These are phyloP conservation scores for Cochlearius cochlearius DNA, from an alignment of 2,113 vertebrate genomes.

Conservation along the genomic window DNA sequence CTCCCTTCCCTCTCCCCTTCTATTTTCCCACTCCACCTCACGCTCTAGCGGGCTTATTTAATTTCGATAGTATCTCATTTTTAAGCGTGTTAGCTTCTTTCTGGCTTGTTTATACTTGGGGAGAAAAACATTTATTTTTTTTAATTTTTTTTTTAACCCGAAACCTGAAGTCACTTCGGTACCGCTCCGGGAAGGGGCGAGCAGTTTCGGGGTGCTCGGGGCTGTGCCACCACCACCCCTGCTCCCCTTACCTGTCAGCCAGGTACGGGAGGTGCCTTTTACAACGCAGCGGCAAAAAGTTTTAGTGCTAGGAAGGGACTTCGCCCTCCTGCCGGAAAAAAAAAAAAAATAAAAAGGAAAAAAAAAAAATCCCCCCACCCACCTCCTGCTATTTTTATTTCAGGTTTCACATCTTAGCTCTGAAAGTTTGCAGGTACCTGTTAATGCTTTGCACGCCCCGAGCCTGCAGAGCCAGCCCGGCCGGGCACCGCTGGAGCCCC, in stretches of 20 bases:
- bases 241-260: conserved; percentile 80
- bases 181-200: conserved; percentile 55
- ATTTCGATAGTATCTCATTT: neutral
- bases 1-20: accelerated
- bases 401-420: conserved; percentile 61
- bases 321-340: neutral
- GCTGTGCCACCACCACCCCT: neutral
- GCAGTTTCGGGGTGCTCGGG: conserved; percentile 31
- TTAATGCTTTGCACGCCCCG: conserved; percentile 73
- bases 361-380: neutral
- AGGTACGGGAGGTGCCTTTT: conserved; percentile 80
- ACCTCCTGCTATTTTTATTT: conserved; percentile 33
- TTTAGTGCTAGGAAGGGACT: conserved; percentile 40
- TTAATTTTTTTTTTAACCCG: neutral
- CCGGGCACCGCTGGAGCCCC: conserved; percentile 56
- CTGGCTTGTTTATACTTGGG: conserved; percentile 7
- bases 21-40: conserved; percentile 9
- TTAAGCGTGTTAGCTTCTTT: neutral
- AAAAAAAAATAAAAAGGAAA: neutral
- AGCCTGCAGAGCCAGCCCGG: conserved; percentile 33
- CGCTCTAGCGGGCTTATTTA: neutral
- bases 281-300: conserved; percentile 65
- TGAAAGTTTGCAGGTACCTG: conserved; percentile 80
- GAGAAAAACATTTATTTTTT: neutral
- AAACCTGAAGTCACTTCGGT: conserved; percentile 46